Evolutionary conservation across 2,797 vertebrate genomes (phyloP).

Genomic region (Pipistrellus nathusii): DNA sequence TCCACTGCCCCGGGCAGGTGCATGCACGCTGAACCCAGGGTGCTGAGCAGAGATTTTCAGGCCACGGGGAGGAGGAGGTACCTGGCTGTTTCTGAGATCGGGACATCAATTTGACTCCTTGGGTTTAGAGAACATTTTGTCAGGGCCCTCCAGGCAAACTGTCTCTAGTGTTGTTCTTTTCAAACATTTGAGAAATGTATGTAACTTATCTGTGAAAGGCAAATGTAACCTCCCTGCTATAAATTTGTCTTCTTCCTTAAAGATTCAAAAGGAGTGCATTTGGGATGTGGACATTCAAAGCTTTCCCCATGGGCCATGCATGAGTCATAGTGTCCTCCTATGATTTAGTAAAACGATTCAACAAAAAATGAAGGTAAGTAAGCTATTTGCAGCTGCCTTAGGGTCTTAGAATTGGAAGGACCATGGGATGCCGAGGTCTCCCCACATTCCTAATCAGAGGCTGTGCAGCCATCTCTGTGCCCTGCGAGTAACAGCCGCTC

Average conservation of each 20-base stretch:
- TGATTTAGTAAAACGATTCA: constrained; percentile 20
- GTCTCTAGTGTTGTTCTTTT: not conserved
- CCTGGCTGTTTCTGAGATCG: constrained; percentile 11
- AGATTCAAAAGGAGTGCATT: constrained; percentile 29
- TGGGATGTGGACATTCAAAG: constrained; percentile 1
- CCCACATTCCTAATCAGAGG: not conserved
- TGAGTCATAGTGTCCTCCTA: constrained; percentile 33
- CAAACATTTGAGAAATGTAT: constrained; percentile 5
- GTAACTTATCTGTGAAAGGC: not conserved
- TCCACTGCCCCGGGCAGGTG: not conserved
- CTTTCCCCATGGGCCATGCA: not conserved
- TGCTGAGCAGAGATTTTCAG: not conserved
- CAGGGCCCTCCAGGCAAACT: not conserved
- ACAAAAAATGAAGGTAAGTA: not conserved
- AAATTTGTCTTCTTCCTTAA: constrained; percentile 54
- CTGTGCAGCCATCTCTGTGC: rapidly evolving
- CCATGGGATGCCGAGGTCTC: not conserved
- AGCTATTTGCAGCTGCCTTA: not conserved
- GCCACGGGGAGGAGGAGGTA: not conserved
- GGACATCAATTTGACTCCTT: not conserved
- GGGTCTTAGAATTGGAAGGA: not conserved
- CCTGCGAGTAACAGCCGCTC: not conserved
- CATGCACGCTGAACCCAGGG: not conserved
- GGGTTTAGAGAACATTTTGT: not conserved
- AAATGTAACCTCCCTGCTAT: constrained; percentile 32